These are phyloP conservation scores for Vicugna pacos DNA, from an alignment of 2,113 vertebrate genomes.

Conservation along the genomic window DNA sequence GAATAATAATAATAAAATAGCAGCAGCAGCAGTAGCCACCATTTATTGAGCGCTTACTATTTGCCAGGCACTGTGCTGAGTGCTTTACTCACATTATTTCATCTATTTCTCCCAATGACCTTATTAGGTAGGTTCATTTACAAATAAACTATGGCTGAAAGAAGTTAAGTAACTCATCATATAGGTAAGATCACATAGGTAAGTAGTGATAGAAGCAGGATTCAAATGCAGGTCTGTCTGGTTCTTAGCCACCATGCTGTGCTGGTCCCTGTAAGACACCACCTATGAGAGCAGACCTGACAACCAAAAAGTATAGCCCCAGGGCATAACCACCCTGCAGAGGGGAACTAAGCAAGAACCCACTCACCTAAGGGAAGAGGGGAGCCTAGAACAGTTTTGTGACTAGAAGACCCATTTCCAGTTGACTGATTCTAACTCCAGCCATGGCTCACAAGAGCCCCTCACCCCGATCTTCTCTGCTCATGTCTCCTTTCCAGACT, in stretches of 20 bases:
- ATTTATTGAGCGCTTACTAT: constrained; percentile 79
- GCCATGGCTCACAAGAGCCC: background rate
- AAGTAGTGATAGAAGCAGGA: background rate
- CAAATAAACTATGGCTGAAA: background rate
- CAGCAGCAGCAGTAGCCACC: constrained; percentile 76
- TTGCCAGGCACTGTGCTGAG: constrained; percentile 78
- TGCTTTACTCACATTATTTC: constrained; percentile 26
- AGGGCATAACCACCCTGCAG: background rate
- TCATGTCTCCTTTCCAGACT: background rate
- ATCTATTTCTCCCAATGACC: background rate
- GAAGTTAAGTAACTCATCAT: background rate
- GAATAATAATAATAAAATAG: constrained; percentile 57
- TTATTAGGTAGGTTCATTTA: background rate
- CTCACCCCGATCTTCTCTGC: background rate
- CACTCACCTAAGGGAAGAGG: background rate
- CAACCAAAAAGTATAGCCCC: background rate
- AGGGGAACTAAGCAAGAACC: background rate
- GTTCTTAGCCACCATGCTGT: background rate
- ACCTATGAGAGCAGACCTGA: background rate
- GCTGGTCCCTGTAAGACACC: background rate
- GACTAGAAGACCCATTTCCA: constrained; percentile 1
- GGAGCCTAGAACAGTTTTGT: background rate
- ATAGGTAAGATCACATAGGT: background rate
- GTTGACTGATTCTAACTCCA: background rate
- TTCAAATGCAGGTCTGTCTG: background rate